These are phyloP conservation scores for Eufriesea mexicana DNA, from an alignment of 1,140 invertebrate species.

Conservation along the genomic window DNA sequence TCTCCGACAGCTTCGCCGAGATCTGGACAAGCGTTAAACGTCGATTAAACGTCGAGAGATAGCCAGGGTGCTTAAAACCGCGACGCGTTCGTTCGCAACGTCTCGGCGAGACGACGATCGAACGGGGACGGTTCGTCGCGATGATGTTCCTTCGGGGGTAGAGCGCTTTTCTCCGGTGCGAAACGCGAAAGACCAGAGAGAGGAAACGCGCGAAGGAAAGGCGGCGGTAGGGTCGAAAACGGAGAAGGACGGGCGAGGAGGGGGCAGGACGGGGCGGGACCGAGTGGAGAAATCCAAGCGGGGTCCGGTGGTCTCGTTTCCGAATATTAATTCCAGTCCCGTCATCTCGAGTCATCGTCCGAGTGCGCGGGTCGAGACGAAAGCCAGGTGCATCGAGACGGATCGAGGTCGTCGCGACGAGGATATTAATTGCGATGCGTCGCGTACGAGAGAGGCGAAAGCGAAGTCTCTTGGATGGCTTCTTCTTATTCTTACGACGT, in stretches of 20 bases:
- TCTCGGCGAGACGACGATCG: too few relatives aligned
- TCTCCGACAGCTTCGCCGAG: slow-evolving; percentile 10
- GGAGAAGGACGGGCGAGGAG: too few relatives aligned
- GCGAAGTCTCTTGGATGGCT: slow-evolving; percentile 65
- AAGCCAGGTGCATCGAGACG: slow-evolving; percentile 73
- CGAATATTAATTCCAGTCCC: slow-evolving; percentile 68
- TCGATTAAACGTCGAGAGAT: slow-evolving; percentile 7
- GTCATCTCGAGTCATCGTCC: slow-evolving; percentile 60
- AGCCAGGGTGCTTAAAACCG: too few relatives aligned
- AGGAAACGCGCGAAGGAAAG: too few relatives aligned
- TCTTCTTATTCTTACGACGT: slow-evolving; percentile 53
- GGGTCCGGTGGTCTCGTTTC: slow-evolving; percentile 57
- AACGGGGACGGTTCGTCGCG: too few relatives aligned
- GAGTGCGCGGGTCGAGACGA: slow-evolving; percentile 62
- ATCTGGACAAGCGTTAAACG: slow-evolving; percentile 45
- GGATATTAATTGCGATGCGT: slow-evolving; percentile 77
- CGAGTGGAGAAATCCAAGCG: slow-evolving; percentile 1
- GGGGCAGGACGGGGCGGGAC: background rate
- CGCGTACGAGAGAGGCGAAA: slow-evolving; percentile 61
- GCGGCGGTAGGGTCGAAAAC: background rate
- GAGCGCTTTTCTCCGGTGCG: too few relatives aligned
- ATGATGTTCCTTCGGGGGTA: too few relatives aligned
- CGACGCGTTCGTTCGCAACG: too few relatives aligned
- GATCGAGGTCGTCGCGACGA: slow-evolving; percentile 73
- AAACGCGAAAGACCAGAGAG: too few relatives aligned